A percentile compares a stretch with the other conserved stretches of the same genome.
Evolutionary conservation across 2,797 vertebrate genomes (phyloP).

Genomic region (Oreochromis mossambicus): DNA sequence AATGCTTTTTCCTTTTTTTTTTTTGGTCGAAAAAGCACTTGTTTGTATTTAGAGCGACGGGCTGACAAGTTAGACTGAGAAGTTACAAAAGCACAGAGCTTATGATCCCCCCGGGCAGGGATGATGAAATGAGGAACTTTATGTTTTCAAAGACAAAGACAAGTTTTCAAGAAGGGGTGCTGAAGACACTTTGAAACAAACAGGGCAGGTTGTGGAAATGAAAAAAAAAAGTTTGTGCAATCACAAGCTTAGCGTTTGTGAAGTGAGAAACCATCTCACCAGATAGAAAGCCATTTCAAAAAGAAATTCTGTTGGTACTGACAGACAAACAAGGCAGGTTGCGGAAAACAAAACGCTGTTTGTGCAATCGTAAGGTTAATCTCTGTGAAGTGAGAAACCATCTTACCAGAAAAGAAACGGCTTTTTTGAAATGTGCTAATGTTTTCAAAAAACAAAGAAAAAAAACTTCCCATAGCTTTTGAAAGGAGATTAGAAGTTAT

Average conservation of each 20-base stretch:
- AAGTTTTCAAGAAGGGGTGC: not conserved
- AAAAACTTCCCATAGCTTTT: not conserved
- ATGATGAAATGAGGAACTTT: not conserved
- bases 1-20: not conserved
- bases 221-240: not conserved
- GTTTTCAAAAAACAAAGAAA: not conserved
- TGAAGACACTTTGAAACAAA: not conserved
- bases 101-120: not conserved
- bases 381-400: not conserved
- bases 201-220: not conserved
- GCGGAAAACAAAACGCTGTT: not conserved
- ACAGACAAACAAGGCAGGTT: not conserved
- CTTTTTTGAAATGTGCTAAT: not conserved
- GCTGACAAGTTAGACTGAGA: not conserved
- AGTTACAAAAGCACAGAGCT: conserved; percentile 1
- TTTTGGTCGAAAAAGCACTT: not conserved
- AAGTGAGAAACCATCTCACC: not conserved
- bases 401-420: not conserved
- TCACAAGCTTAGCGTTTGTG: not conserved
- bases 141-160: not conserved
- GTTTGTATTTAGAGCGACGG: not conserved
- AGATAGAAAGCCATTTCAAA: not conserved
- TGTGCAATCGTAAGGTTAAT: not conserved
- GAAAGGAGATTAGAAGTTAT: not conserved
- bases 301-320: not conserved